Evolutionary conservation across 2,888 invertebrate species (phyloP), one percentile per base, ranked within the genome.

Genomic region (Linnaemya vulpina): DNA sequence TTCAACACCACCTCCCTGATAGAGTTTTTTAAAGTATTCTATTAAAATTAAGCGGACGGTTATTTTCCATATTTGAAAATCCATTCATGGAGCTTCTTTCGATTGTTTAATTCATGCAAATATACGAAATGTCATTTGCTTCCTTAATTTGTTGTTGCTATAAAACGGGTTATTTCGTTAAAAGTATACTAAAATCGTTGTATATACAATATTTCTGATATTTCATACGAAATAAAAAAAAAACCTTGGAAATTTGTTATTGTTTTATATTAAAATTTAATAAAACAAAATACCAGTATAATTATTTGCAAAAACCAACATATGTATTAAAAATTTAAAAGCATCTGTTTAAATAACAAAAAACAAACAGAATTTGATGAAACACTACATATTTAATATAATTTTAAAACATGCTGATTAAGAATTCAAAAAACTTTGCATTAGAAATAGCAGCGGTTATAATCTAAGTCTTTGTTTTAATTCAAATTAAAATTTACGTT

Each of bases 341-440:
- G 55, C 70, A 71, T 53, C 22, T 70, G 68, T 53, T 53, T 40
- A 40, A 40, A 40, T 13, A 40, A 40, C 11, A 13, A 11, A 11
- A 40, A 40, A 11, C 1, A 40, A 40, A 40, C 11, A 40, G 13
- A 38, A 40, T 40, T 70, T 70, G 17, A 43, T 43, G 11, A 30
- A 71, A 71, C 58, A 58, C 13, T 10, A 55, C 3, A 8, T 30
- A 73, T 30, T 30, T 40, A 43, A 73, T 9, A 46, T 49, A 51
- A n/a, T 67, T 67, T 30, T 10, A 35, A 76, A 46, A 65, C 11
- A 49, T 15, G 15, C 53, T 46, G 67, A 76, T 76, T 67, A 76
- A 46, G 58, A 60, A 60, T 68, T 60, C 60, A 17, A 68, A 77
- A 77, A 13, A 15, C 35, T 68, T 60, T 38, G 43, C 22, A 51